Percentiles rank a stretch among this genome's conserved stretches.
phyloP scores from a whole-genome alignment of 2,888 invertebrate species.

The Tromatobia lineatoria region DNA sequence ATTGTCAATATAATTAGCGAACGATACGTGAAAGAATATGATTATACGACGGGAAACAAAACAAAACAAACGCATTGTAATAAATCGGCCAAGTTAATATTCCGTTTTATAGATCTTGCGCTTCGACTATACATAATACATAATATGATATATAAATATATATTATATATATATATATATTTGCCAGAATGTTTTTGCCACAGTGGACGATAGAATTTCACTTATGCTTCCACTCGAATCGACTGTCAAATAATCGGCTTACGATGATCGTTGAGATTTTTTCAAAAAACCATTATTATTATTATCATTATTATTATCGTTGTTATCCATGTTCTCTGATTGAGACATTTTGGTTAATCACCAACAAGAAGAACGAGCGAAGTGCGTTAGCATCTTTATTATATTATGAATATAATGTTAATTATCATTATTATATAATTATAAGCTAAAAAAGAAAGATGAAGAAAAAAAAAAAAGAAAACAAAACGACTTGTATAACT shows the following conservation, averaged over 20 bases:
- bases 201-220: constrained; percentile 49
- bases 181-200: constrained; percentile 38
- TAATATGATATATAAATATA: constrained; percentile 20
- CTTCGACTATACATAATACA: constrained; percentile 59
- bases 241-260: constrained; percentile 63
- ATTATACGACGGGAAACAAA: constrained; percentile 14
- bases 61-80: background rate
- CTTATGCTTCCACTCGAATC: constrained; percentile 63
- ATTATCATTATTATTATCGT: constrained; percentile 21
- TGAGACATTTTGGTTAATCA: constrained; percentile 4
- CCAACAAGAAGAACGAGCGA: background rate
- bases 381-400: constrained; percentile 8
- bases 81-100: constrained; percentile 44
- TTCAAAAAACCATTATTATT: constrained; percentile 45
- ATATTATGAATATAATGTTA: constrained; percentile 15
- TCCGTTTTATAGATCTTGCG: constrained; percentile 67
- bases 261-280: constrained; percentile 57
- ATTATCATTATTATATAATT: constrained; percentile 37
- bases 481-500: constrained; percentile 43
- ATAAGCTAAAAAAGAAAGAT: constrained; percentile 21
- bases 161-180: constrained; percentile 39
- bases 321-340: constrained; percentile 20
- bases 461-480: constrained; percentile 41
- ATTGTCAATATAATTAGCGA: constrained; percentile 55
- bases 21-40: constrained; percentile 26